These are phyloP conservation scores for Endotricha flammealis DNA, from an alignment of 2,888 invertebrate species.

Conservation along the genomic window DNA sequence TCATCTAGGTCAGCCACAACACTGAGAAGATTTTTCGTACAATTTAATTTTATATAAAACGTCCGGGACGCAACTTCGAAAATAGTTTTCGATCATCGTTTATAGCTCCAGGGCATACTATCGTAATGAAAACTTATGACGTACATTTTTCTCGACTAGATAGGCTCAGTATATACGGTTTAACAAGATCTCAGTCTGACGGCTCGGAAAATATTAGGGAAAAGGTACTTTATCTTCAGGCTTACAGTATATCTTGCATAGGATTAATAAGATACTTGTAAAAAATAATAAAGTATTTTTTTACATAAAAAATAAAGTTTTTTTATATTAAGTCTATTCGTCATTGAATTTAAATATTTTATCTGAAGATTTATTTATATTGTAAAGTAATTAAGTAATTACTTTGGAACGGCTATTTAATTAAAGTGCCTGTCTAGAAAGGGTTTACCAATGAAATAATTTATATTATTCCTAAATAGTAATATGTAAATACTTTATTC, in stretches of 20 bases:
- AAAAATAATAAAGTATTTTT: no score
- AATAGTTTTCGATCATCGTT: constrained; percentile 12
- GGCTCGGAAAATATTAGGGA: neutral
- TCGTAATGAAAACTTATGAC: constrained; percentile 20
- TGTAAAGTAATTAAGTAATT: no score
- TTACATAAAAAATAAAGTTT: no score
- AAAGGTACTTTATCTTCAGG: neutral
- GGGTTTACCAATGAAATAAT: no score
- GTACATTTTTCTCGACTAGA: constrained; percentile 16
- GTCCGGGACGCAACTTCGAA: neutral
- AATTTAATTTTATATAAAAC: constrained; percentile 3
- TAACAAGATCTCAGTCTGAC: neutral
- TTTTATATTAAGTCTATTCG: no score
- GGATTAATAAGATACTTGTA: no score
- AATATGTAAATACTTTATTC: no score
- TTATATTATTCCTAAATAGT: no score
- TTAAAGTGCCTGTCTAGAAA: no score
- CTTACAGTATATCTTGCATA: neutral
- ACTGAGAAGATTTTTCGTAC: neutral
- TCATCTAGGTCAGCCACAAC: constrained; percentile 1
- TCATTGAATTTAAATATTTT: no score
- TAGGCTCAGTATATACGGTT: constrained; percentile 1
- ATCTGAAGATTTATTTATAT: no score
- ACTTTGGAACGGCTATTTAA: no score
- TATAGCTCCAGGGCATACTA: constrained; percentile 11